These are phyloP conservation scores for Mobula hypostoma DNA, from an alignment of 2,113 vertebrate genomes.

Conservation along the genomic window DNA sequence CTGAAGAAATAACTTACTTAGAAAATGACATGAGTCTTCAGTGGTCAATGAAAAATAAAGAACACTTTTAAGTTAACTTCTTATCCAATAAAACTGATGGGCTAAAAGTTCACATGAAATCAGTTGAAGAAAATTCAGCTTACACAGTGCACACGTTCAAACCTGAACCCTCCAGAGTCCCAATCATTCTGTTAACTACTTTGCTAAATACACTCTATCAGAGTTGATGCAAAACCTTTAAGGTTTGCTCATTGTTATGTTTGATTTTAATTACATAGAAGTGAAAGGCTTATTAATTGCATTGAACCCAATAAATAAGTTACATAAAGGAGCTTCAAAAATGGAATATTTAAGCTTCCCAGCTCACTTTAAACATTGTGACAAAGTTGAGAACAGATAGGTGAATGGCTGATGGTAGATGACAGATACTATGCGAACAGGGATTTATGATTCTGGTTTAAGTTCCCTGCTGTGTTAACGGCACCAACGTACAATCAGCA, in stretches of 20 bases:
- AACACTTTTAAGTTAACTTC: constrained; percentile 6
- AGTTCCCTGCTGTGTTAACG: neutral
- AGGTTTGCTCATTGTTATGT: neutral
- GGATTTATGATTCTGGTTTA: constrained; percentile 16
- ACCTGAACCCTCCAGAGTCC: neutral
- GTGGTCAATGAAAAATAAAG: neutral
- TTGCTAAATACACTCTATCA: neutral
- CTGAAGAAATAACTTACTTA: neutral
- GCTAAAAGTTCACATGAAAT: neutral
- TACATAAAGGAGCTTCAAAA: neutral
- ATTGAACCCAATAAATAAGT: constrained; percentile 7
- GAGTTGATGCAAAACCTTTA: neutral
- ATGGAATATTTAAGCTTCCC: neutral
- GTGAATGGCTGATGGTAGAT: neutral
- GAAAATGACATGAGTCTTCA: constrained; percentile 20
- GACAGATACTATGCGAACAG: neutral
- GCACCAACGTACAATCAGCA: neutral
- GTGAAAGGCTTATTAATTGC: constrained; percentile 10
- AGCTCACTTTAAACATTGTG: neutral
- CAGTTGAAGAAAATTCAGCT: neutral
- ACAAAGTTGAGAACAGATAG: neutral
- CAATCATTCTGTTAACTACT: neutral
- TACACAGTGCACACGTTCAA: neutral
- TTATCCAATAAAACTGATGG: constrained; percentile 11
- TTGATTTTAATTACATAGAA: neutral